Evolutionary conservation across 2,113 vertebrate genomes (phyloP).

Genomic region (Rafetus swinhoei): DNA sequence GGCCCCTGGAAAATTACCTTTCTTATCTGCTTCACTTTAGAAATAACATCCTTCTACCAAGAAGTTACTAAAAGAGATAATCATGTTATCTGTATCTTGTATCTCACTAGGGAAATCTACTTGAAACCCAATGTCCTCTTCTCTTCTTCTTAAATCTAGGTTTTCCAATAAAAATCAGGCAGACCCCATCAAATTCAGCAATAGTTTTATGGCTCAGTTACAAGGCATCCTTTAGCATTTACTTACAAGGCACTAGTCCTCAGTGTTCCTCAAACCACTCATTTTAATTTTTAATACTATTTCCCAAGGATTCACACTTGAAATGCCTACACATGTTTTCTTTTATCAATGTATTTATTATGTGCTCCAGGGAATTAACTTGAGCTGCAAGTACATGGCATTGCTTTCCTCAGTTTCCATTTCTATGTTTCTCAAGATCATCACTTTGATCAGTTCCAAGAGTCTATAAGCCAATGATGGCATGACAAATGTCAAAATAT

Average conservation of each 20-base stretch:
- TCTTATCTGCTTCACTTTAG: neutral
- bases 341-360: neutral
- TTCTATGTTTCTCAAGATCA: neutral
- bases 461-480: neutral
- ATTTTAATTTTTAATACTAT: neutral
- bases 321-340: neutral
- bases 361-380: neutral
- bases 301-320: neutral
- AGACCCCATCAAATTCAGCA: neutral
- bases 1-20: neutral
- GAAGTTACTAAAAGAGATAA: neutral
- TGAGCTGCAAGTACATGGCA: neutral
- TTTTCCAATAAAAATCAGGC: neutral
- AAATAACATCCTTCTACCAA: neutral
- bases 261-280: neutral
- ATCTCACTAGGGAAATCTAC: neutral
- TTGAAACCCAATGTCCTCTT: neutral
- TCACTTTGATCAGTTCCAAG: fast-evolving
- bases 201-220: neutral
- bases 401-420: neutral
- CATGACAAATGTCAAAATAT: neutral
- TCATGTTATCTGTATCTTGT: neutral
- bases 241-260: neutral
- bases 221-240: neutral
- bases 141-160: neutral